Evolutionary conservation across 2,888 invertebrate genomes (phyloP).

Genomic region (Noctua pronuba): DNA sequence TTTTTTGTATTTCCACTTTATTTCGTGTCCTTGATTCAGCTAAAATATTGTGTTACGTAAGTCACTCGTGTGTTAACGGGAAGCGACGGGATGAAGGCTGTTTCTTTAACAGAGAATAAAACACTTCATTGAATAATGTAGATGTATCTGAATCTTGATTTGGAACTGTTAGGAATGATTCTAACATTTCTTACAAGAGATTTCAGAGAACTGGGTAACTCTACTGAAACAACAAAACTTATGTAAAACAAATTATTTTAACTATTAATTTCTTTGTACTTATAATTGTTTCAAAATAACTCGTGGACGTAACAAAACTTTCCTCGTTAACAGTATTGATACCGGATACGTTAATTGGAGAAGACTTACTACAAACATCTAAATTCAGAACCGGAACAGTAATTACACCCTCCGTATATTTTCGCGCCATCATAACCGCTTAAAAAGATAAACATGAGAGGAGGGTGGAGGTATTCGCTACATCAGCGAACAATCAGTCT

Average conservation of each 20-base stretch:
- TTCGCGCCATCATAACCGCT: conserved; percentile 48
- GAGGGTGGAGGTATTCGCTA: conserved; percentile 72
- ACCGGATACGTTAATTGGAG: conserved; percentile 5
- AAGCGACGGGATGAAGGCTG: conserved; percentile 26
- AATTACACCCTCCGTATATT: conserved; percentile 37
- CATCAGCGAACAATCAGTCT: conserved; percentile 84
- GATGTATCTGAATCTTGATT: conserved; percentile 23
- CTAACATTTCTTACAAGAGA: background rate
- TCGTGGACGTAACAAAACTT: background rate
- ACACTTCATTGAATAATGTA: conserved; percentile 33
- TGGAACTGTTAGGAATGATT: background rate
- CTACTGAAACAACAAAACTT: background rate
- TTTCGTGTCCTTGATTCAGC: conserved; percentile 51
- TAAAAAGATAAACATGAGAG: conserved; percentile 65
- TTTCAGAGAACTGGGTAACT: background rate
- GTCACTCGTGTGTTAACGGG: conserved; percentile 34
- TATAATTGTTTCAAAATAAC: background rate
- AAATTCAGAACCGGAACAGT: conserved; percentile 31
- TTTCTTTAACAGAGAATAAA: conserved; percentile 36
- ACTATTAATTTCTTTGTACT: background rate
- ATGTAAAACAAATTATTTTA: background rate
- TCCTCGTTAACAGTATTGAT: conserved; percentile 4
- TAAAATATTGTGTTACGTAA: conserved; percentile 45
- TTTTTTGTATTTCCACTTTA: conserved; percentile 50
- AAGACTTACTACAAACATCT: conserved; percentile 16